These are phyloP conservation scores for Macaria notata DNA, from an alignment of 2,888 invertebrate genomes.

Conservation along the genomic window DNA sequence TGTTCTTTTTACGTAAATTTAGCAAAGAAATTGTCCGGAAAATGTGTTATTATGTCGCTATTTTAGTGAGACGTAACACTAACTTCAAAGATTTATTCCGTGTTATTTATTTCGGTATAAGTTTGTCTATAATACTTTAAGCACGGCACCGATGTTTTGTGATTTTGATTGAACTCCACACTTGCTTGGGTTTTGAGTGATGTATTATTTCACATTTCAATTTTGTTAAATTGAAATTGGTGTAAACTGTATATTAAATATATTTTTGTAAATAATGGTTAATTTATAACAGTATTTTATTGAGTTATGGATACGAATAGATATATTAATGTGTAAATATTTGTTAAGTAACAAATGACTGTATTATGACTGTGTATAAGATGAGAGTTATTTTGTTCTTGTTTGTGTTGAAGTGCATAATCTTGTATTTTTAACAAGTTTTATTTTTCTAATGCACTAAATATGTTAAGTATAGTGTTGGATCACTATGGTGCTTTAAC, in stretches of 20 bases:
- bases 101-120: conserved; percentile 32
- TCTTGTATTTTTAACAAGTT: conserved; percentile 17
- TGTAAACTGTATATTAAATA: conserved; percentile 49
- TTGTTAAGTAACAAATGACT: conserved; percentile 45
- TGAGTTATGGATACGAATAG: conserved; percentile 41
- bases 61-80: too few relatives aligned
- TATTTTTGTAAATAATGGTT: conserved; percentile 63
- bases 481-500: conserved; percentile 61
- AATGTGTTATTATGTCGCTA: too few relatives aligned
- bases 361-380: conserved; percentile 40
- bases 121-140: conserved; percentile 16
- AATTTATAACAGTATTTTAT: conserved; percentile 72
- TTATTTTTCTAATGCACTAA: conserved; percentile 11
- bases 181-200: conserved; percentile 16
- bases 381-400: conserved; percentile 37
- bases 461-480: conserved; percentile 36
- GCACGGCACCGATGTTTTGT: conserved; percentile 20
- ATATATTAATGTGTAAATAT: conserved; percentile 46
- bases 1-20: too few relatives aligned
- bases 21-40: too few relatives aligned
- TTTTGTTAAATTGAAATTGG: conserved; percentile 36
- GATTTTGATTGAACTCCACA: conserved; percentile 2
- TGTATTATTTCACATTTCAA: conserved; percentile 46
- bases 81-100: background rate
- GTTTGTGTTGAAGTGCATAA: conserved; percentile 27